Base-by-base conservation (phyloP, 2,113 vertebrate genomes). In the Centropristis striata region DNA sequence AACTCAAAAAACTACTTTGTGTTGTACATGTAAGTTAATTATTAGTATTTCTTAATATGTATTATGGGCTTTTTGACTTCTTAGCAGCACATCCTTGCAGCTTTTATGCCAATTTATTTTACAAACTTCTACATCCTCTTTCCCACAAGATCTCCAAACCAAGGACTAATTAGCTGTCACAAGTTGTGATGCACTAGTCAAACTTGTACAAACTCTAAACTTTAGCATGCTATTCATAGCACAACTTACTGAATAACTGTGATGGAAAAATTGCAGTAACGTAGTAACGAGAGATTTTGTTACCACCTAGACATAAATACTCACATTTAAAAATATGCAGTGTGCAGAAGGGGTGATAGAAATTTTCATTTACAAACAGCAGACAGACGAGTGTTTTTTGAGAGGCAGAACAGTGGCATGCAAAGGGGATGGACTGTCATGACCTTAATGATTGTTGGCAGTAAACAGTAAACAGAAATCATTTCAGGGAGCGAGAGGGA, bases 381-480 rank as follows among this genome's bases (percentile, higher is more conserved):
- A 65, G 57, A 41, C 13, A 64, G 21, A 51, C 23, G 21, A 55
- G 50, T 46, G 44, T 86, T 81, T 83, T 73, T 55, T 44, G 80
- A 84, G 59, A 85, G 70, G 81, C 60, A 49, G 76, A 79, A 60
- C 49, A 37, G 37, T 37, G 39, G 53, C 47, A 58, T 28, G 13
- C 23, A 64, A 67, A 88, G 71, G 74, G 81, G 71, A 85, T 76
- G 63, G 86, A 85, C 89, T 78, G 83, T 77, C 63, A 78, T 85
- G 86, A 92, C 91, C 88, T 89, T 87, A 78, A 72, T 7, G 15
- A 50, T 37, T 75, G 54, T 64, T 64, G 72, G 55, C 68, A 72
- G 69, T 51, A 66, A 77, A 86, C 69, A 57, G 69, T 86, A 91
- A 92, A 86, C 84, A 91, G 73, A 80, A 91, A 83, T 82, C 74